Conservation (phyloP, 2,888 invertebrate genomes). For the Monochamus alternatus region DNA sequence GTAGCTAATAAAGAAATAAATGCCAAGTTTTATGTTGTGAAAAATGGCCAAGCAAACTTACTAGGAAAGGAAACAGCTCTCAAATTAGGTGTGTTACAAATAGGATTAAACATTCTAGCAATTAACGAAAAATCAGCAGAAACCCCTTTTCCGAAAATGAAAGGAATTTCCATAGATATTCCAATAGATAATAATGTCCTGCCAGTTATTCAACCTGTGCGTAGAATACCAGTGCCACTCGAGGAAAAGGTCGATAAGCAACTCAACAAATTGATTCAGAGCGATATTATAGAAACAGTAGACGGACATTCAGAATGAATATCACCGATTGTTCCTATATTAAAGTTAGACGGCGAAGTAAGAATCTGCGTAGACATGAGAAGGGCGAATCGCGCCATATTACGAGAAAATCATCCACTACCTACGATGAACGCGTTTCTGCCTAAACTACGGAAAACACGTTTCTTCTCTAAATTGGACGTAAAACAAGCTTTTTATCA, state of each 20-base stretch:
- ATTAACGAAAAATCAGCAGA: background rate
- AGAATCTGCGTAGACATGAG: conserved; percentile 41
- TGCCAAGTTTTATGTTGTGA: background rate
- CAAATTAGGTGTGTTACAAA: background rate
- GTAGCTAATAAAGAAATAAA: conserved; percentile 1
- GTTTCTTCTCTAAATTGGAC: conserved; percentile 38
- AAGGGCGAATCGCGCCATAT: conserved; percentile 35
- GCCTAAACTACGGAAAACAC: conserved; percentile 32
- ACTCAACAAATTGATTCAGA: conserved; percentile 50
- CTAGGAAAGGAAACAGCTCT: background rate
- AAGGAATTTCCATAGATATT: conserved; percentile 27
- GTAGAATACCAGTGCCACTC: conserved; percentile 61
- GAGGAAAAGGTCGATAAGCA: conserved; percentile 49
- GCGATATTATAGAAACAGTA: conserved; percentile 57
- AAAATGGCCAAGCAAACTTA: background rate
- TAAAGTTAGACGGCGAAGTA: conserved; percentile 46
- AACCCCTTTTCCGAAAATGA: conserved; percentile 41
- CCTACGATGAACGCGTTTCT: conserved; percentile 38
- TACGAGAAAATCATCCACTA: conserved; percentile 35
- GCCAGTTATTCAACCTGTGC: conserved; percentile 60
- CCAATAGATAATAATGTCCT: conserved; percentile 38
- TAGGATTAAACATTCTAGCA: background rate
- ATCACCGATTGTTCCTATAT: conserved; percentile 41
- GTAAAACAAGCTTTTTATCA: conserved; percentile 43
- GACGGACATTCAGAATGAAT: conserved; percentile 48